Base-by-base conservation (phyloP, 92 coral and sea anemone genomes). In the Metridium senile region DNA sequence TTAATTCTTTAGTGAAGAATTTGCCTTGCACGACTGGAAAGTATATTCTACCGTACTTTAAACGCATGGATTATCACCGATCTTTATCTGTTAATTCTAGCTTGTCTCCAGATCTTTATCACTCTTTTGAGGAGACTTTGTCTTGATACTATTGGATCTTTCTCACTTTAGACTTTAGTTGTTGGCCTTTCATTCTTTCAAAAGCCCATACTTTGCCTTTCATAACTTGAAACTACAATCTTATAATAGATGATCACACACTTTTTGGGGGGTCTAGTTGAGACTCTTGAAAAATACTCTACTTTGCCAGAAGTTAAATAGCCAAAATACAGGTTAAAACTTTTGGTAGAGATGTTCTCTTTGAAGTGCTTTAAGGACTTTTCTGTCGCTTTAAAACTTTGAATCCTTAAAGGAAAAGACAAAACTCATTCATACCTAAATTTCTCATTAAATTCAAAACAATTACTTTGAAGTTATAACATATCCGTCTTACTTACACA, bases 231-330 rank as follows among this genome's bases (percentile, higher is more conserved):
- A n/a, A n/a, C n/a, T n/a, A n/a, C n/a, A n/a, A n/a, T n/a, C n/a
- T n/a, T n/a, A n/a, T n/a, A n/a, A n/a, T n/a, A n/a, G n/a, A n/a
- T n/a, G n/a, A n/a, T n/a, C n/a, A n/a, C n/a, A n/a, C n/a, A n/a
- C n/a, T n/a, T n/a, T n/a, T n/a, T n/a, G n/a, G n/a, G n/a, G n/a
- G n/a, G n/a, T n/a, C n/a, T n/a, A n/a, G n/a, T n/a, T n/a, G n/a
- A n/a, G n/a, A n/a, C n/a, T n/a, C n/a, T n/a, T n/a, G n/a, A n/a
- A n/a, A n/a, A n/a, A n/a, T n/a, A 39, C 77, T 72, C 52, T 72
- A 21, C 28, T 63, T 72, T 72, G 77, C 21, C 66, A 72, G 77
- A 72, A 65, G 28, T 72, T 62, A 10, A 29, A 26, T 22, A 25
- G 49, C 49, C 6, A 39, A 39, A 39, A 39, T 4, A 39, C 13